Percentiles rank a stretch among this genome's conserved stretches.
Conservation (phyloP, 2,888 invertebrate species). For the Branchipolynoe longqiensis region DNA sequence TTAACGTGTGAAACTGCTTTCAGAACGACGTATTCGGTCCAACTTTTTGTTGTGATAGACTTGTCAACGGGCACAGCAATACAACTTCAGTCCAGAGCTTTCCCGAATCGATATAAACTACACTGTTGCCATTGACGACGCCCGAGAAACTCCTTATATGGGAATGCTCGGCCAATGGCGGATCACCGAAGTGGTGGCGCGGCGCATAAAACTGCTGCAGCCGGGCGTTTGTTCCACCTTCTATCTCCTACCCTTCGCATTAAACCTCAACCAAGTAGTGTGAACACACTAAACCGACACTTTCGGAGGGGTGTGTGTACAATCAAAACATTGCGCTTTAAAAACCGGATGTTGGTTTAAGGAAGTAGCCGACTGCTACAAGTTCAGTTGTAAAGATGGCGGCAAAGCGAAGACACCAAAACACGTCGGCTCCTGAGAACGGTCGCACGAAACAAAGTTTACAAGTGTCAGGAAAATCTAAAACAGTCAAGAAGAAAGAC, state of each 20-base stretch:
- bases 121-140: slow-evolving; percentile 53
- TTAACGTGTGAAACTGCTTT: neutral
- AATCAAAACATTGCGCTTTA: neutral
- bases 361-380: slow-evolving; percentile 60
- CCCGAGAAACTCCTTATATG: slow-evolving; percentile 60
- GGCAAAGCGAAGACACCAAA: slow-evolving; percentile 59
- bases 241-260: neutral
- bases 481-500: slow-evolving; percentile 50
- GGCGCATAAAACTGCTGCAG: neutral
- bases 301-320: neutral
- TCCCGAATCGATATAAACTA: slow-evolving; percentile 59
- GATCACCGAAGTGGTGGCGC: neutral
- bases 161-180: slow-evolving; percentile 37
- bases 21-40: neutral
- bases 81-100: neutral
- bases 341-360: slow-evolving; percentile 50
- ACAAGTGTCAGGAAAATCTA: slow-evolving; percentile 34
- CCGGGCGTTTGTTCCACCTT: neutral
- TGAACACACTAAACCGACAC: no score
- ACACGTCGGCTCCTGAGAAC: slow-evolving; percentile 51
- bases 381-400: slow-evolving; percentile 57
- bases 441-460: slow-evolving; percentile 59
- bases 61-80: slow-evolving; percentile 38
- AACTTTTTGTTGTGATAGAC: neutral
- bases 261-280: neutral